A percentile compares a stretch with the other conserved stretches of the same genome.
phyloP scores from a whole-genome alignment of 1,140 invertebrate genomes.

The Drosophila setifemur region DNA sequence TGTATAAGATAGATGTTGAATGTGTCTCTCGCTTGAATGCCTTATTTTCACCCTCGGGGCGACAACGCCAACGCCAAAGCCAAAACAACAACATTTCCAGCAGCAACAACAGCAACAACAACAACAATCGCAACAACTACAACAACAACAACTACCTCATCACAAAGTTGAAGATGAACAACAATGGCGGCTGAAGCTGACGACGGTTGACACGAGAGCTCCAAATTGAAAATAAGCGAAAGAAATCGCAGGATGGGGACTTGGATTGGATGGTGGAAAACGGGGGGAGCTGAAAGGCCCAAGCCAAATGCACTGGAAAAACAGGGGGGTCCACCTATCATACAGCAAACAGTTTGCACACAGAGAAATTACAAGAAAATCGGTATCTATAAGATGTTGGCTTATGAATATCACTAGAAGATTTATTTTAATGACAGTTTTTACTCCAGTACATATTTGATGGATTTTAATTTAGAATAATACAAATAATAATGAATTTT shows the following conservation, averaged over 20 bases:
- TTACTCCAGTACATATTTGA: no score
- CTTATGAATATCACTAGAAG: no score
- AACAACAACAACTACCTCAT: conserved; percentile 16
- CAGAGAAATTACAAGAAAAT: no score
- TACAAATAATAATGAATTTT: no score
- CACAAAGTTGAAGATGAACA: conserved; percentile 14
- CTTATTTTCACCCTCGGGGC: conserved; percentile 77
- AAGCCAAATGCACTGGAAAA: not conserved
- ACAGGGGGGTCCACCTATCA: no score
- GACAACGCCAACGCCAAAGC: conserved; percentile 77
- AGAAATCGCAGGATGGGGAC: not conserved
- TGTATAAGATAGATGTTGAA: conserved; percentile 33
- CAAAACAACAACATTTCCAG: conserved; percentile 26
- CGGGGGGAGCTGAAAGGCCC: not conserved
- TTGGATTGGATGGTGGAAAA: not conserved
- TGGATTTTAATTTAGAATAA: no score
- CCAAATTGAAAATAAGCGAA: conserved; percentile 56
- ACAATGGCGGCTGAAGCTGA: conserved; percentile 64
- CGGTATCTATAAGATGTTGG: no score
- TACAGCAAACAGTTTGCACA: no score
- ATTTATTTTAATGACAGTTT: no score
- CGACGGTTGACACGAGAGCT: conserved; percentile 75
- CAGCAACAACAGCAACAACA: conserved; percentile 19
- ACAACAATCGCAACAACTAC: conserved; percentile 16
- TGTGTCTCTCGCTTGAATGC: conserved; percentile 67